These are phyloP conservation scores for Aphyosemion australe DNA, from an alignment of 2,113 vertebrate genomes.

Conservation along the genomic window DNA sequence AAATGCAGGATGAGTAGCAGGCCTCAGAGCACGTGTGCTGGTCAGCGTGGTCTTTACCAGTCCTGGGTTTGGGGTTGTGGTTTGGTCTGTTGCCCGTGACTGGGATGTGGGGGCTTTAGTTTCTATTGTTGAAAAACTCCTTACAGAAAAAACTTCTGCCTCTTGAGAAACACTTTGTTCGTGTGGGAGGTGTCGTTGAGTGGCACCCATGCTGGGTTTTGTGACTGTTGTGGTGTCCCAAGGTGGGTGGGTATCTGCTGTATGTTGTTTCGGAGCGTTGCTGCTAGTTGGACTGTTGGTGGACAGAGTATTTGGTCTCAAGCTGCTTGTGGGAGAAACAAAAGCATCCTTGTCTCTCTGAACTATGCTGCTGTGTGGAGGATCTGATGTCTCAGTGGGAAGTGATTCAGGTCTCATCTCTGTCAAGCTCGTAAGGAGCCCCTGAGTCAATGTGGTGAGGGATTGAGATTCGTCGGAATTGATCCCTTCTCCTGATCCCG, in stretches of 20 bases:
- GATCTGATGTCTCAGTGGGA: slow-evolving; percentile 53
- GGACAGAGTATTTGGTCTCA: slow-evolving; percentile 40
- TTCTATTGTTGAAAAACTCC: slow-evolving; percentile 38
- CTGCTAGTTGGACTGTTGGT: slow-evolving; percentile 47
- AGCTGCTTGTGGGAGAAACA: slow-evolving; percentile 53
- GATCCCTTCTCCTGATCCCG: slow-evolving; percentile 57
- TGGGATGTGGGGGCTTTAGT: slow-evolving; percentile 54
- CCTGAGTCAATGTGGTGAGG: slow-evolving; percentile 39
- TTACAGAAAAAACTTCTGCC: slow-evolving; percentile 11
- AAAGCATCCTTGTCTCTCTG: slow-evolving; percentile 40
- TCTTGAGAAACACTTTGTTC: slow-evolving; percentile 23
- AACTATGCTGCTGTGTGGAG: slow-evolving; percentile 48
- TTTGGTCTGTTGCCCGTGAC: slow-evolving; percentile 31
- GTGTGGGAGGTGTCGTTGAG: slow-evolving; percentile 24
- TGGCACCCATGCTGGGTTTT: slow-evolving; percentile 25
- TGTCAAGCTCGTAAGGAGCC: slow-evolving; percentile 32
- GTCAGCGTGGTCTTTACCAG: slow-evolving; percentile 17
- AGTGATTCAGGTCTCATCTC: slow-evolving; percentile 47
- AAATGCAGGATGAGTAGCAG: background rate
- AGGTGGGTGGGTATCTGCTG: slow-evolving; percentile 42
- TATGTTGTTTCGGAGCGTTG: slow-evolving; percentile 35
- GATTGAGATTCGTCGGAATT: slow-evolving; percentile 38
- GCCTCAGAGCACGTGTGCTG: slow-evolving; percentile 15
- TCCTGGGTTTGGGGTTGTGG: slow-evolving; percentile 47
- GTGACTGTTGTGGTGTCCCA: slow-evolving; percentile 14